Conservation (phyloP, 1,140 invertebrate species). For the Neodiprion virginianus region DNA sequence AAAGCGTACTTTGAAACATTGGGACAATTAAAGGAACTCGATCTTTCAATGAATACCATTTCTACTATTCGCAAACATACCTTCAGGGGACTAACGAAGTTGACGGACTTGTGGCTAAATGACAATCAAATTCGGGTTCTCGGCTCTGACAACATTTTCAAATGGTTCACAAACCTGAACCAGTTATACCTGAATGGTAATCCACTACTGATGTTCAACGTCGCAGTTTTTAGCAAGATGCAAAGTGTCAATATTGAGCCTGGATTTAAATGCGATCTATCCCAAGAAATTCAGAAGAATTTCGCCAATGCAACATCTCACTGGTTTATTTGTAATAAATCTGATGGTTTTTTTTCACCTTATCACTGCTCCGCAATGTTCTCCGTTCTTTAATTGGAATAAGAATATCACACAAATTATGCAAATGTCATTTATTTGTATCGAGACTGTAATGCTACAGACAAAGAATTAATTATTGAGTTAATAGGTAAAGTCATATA, state of each 20-base stretch:
- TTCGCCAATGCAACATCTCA: neutral
- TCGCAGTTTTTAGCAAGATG: neutral
- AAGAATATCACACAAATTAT: too few relatives aligned
- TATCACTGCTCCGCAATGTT: too few relatives aligned
- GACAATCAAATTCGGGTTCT: neutral
- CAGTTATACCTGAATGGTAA: neutral
- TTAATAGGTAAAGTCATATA: too few relatives aligned
- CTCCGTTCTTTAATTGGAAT: too few relatives aligned
- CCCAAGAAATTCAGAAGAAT: neutral
- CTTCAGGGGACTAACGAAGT: neutral
- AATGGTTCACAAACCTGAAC: neutral
- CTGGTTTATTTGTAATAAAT: too few relatives aligned
- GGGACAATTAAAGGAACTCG: neutral
- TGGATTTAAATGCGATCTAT: neutral
- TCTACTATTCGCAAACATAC: neutral
- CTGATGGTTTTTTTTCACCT: too few relatives aligned
- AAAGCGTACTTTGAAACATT: neutral
- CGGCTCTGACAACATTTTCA: neutral
- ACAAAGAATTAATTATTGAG: too few relatives aligned
- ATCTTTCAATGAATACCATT: neutral
- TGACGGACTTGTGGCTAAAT: constrained; percentile 3
- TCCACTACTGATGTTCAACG: neutral
- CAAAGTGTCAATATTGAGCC: neutral
- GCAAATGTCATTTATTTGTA: too few relatives aligned
- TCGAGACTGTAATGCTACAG: too few relatives aligned